Conservation (phyloP, 1,140 invertebrate genomes). For the Drosophila asahinai region DNA sequence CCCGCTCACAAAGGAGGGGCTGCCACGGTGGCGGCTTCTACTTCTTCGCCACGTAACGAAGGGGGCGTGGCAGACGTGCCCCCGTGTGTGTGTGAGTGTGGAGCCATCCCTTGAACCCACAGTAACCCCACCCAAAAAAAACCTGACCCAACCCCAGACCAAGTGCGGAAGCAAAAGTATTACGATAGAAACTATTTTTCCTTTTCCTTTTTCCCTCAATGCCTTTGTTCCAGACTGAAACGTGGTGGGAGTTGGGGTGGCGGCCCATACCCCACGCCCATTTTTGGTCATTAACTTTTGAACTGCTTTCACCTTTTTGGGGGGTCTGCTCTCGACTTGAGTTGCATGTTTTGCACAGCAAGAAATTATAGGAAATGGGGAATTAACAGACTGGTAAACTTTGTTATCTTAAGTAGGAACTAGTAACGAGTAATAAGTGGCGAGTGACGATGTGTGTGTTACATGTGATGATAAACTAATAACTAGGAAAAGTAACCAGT, state of each 20-base stretch:
- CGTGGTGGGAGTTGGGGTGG: background rate
- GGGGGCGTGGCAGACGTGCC: slow-evolving; percentile 13
- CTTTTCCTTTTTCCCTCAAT: slow-evolving; percentile 11
- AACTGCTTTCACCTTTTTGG: slow-evolving; percentile 63
- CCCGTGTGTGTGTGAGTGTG: slow-evolving; percentile 16
- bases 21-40: background rate
- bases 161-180: slow-evolving; percentile 77
- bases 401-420: no score
- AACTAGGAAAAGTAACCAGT: no score
- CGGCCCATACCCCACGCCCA: background rate
- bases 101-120: slow-evolving; percentile 36
- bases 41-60: slow-evolving; percentile 1
- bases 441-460: background rate
- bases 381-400: no score
- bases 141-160: slow-evolving; percentile 16
- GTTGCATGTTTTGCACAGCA: slow-evolving; percentile 5
- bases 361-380: background rate
- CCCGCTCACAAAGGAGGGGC: slow-evolving; percentile 26
- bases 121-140: slow-evolving; percentile 18
- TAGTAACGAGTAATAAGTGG: no score
- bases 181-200: slow-evolving; percentile 59
- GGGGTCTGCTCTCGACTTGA: background rate
- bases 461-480: no score
- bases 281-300: slow-evolving; percentile 81
- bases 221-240: slow-evolving; percentile 31